A percentile compares a stretch with the other conserved stretches of the same genome.
Conservation (phyloP, 1,140 invertebrate genomes). For the Aphidius ervi region DNA sequence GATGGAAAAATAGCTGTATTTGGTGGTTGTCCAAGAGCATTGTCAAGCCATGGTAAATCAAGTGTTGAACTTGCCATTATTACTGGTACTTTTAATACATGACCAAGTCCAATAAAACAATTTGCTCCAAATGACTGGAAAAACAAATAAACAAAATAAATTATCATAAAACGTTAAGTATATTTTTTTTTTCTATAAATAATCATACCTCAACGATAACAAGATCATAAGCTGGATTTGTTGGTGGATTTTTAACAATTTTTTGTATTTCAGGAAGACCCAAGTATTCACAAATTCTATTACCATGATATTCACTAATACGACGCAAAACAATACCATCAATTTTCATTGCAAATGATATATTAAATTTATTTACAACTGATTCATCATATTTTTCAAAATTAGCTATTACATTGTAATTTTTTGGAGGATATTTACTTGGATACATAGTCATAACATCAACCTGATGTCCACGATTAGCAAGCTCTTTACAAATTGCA, state of each 20-base stretch:
- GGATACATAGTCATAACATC: conserved; percentile 37
- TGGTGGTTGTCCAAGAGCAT: conserved; percentile 25
- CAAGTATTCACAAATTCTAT: conserved; percentile 27
- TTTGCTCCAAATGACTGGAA: conserved; percentile 26
- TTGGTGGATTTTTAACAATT: conserved; percentile 25
- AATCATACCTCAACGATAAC: conserved; percentile 28
- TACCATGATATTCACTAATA: conserved; percentile 19
- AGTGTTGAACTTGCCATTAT: conserved; percentile 20
- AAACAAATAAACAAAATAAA: background rate
- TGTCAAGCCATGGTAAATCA: conserved; percentile 23
- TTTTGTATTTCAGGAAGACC: conserved; percentile 23
- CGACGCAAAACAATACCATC: conserved; percentile 10
- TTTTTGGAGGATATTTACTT: conserved; percentile 35
- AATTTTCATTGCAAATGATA: conserved; percentile 15
- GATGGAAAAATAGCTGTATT: conserved; percentile 34
- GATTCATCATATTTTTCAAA: conserved; percentile 19
- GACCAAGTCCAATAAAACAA: conserved; percentile 24
- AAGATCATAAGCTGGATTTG: conserved; percentile 26
- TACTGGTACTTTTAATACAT: conserved; percentile 23
- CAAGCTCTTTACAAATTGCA: conserved; percentile 48
- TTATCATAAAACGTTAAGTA: background rate
- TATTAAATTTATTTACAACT: conserved; percentile 17
- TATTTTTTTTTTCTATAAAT: background rate
- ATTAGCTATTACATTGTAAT: conserved; percentile 34
- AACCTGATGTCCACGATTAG: conserved; percentile 51